Conservation (phyloP, 2,888 invertebrate species). For the Pachliopta kotzebuea region DNA sequence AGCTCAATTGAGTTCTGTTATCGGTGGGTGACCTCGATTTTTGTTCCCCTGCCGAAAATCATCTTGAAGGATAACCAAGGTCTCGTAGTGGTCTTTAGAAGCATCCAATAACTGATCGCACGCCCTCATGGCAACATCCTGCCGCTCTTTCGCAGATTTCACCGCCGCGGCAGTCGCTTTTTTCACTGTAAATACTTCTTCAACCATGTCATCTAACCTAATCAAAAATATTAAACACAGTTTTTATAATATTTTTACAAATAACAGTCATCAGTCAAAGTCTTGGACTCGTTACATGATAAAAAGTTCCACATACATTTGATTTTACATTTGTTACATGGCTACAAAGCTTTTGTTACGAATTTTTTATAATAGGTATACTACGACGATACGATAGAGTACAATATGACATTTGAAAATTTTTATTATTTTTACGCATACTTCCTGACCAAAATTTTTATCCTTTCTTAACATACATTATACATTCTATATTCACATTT, state of each 20-base stretch:
- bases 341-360: no score
- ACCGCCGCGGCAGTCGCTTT: conserved; percentile 56
- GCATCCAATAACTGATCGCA: conserved; percentile 62
- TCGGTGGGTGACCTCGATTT: conserved; percentile 49
- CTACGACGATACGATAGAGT: no score
- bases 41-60: conserved; percentile 52
- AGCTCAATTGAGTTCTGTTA: conserved; percentile 49
- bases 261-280: no score
- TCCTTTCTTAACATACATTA: no score
- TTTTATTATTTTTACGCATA: no score
- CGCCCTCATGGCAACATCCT: conserved; percentile 51
- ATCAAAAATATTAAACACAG: neutral
- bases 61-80: conserved; percentile 57
- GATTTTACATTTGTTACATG: no score
- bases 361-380: no score
- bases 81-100: conserved; percentile 66
- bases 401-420: no score
- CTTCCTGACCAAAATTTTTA: no score
- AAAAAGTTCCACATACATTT: no score
- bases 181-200: conserved; percentile 54
- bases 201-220: conserved; percentile 62
- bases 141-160: conserved; percentile 55
- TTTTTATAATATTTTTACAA: neutral
- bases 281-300: no score
- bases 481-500: no score